Evolutionary conservation across 2,797 vertebrate species (phyloP).

Genomic region (Enteromius treurensis): DNA sequence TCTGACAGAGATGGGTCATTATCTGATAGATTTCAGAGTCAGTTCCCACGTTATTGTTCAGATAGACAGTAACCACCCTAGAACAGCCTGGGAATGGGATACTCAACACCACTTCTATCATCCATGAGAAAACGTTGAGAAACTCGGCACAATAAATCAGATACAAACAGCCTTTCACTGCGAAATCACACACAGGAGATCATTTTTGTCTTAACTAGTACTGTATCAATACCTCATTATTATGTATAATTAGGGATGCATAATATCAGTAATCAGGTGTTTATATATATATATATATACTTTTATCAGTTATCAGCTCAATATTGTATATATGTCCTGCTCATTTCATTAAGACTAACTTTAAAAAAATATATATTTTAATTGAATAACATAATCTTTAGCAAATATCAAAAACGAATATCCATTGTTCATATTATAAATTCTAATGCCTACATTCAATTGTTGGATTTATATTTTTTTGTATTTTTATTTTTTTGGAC

Average conservation of each 20-base stretch:
- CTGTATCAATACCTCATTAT: conserved; percentile 36
- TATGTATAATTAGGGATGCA: conserved; percentile 38
- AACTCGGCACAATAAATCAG: conserved; percentile 62
- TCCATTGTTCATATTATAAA: too few relatives aligned
- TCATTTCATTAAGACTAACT: neutral
- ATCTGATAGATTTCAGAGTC: conserved; percentile 92
- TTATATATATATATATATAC: neutral
- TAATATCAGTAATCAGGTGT: neutral
- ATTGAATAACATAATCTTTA: neutral
- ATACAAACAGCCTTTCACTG: conserved; percentile 55
- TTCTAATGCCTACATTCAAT: too few relatives aligned
- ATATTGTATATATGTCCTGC: too few relatives aligned
- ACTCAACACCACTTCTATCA: conserved; percentile 83
- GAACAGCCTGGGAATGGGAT: conserved; percentile 88
- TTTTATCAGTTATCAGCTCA: neutral
- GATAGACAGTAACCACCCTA: conserved; percentile 75
- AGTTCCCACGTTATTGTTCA: conserved; percentile 80
- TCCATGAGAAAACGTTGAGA: conserved; percentile 79
- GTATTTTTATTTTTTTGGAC: too few relatives aligned
- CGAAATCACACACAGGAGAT: conserved; percentile 45
- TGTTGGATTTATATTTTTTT: neutral
- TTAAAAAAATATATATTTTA: too few relatives aligned
- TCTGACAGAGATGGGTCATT: conserved; percentile 79
- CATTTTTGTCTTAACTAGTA: conserved; percentile 32
- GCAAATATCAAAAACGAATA: neutral